These are phyloP conservation scores for Smutsia temminckii DNA, from an alignment of 2,797 vertebrate genomes.

Conservation along the genomic window DNA sequence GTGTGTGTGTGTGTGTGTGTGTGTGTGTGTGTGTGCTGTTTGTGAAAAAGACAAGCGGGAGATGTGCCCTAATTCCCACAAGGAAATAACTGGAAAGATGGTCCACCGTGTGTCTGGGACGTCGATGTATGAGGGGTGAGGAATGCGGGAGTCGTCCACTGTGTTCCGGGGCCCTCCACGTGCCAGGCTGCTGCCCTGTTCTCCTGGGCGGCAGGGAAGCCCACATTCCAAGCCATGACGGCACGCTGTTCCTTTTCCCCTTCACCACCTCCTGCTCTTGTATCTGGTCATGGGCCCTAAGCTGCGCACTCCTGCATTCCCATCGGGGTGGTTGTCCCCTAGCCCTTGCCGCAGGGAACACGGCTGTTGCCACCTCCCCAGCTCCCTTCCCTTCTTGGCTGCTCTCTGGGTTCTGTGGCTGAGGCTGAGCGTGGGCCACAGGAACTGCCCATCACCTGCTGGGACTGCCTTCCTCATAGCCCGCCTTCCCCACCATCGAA, in stretches of 20 bases:
- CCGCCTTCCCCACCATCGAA: neutral
- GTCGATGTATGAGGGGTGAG: no score
- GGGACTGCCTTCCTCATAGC: neutral
- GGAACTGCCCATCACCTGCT: neutral
- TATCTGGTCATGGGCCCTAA: neutral
- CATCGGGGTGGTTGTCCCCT: neutral
- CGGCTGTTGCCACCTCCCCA: neutral
- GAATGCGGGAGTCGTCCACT: neutral
- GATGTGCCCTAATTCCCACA: neutral
- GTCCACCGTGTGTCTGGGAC: rapidly evolving
- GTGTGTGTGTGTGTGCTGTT: neutral
- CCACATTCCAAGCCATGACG: neutral
- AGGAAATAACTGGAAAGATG: neutral
- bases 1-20: neutral
- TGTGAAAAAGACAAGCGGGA: neutral
- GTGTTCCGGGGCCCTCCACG: neutral
- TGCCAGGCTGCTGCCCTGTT: neutral
- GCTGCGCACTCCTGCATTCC: neutral
- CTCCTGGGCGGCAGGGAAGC: neutral
- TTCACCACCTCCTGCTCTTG: neutral
- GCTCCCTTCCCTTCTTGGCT: neutral
- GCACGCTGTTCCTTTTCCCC: neutral
- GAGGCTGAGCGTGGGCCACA: no score
- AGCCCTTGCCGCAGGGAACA: neutral
- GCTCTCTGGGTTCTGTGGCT: no score